These are phyloP conservation scores for Lophura nycthemera DNA, from an alignment of 2,113 vertebrate genomes.

Conservation along the genomic window DNA sequence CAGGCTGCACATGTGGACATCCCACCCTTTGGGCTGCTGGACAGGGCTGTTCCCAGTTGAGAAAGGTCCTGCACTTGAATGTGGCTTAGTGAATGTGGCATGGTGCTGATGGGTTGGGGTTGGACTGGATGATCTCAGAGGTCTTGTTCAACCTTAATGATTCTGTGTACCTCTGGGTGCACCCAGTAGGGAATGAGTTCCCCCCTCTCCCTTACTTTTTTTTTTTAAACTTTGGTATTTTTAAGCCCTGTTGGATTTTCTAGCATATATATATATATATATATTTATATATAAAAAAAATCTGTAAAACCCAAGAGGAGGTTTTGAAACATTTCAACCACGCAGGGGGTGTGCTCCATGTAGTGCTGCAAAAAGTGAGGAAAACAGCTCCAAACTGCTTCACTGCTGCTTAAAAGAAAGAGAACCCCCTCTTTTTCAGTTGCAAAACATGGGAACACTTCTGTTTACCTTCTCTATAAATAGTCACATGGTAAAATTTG, in stretches of 20 bases:
- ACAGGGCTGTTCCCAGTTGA: not conserved
- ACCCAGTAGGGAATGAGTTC: not conserved
- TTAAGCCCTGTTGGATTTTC: not conserved
- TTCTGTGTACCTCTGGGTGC: no score
- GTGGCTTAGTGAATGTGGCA: not conserved
- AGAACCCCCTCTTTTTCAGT: not conserved
- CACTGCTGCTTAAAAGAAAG: not conserved
- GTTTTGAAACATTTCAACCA: not conserved
- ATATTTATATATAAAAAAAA: not conserved
- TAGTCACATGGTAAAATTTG: not conserved
- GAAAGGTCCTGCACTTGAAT: not conserved
- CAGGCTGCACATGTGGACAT: not conserved
- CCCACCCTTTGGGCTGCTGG: not conserved
- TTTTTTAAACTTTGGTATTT: not conserved
- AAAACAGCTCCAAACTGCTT: not conserved
- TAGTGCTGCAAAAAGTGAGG: not conserved
- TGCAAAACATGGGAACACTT: conserved; percentile 13
- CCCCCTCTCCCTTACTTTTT: not conserved
- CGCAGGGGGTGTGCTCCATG: not conserved
- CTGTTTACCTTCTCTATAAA: conserved; percentile 28
- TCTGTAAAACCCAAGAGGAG: not conserved
- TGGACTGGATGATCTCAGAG: no score
- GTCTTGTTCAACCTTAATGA: no score
- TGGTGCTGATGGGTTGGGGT: no score
- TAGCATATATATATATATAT: not conserved